Evolutionary conservation across 2,113 vertebrate genomes (phyloP).

Genomic region (Colistium nudipinnis): DNA sequence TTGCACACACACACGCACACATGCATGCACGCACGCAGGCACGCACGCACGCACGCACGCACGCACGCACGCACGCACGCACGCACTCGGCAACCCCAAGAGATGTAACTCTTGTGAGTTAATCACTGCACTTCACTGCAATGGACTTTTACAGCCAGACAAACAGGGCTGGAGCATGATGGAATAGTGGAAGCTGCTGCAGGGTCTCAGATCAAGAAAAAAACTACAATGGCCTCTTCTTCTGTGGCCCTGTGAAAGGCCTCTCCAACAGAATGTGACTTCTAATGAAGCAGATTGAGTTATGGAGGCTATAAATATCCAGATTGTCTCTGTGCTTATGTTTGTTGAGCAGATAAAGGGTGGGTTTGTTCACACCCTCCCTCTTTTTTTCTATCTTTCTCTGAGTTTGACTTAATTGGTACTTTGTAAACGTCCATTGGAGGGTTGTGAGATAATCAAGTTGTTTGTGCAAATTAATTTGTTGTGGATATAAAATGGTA

Average conservation of each 20-base stretch:
- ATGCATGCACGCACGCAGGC: conserved; percentile 2
- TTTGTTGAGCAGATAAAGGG: conserved; percentile 12
- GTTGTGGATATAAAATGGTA: not conserved
- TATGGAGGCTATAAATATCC: conserved; percentile 51
- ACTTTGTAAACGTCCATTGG: not conserved
- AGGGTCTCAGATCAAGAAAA: conserved; percentile 23
- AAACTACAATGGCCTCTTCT: conserved; percentile 30
- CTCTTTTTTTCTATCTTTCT: not conserved
- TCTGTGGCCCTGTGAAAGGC: conserved; percentile 10
- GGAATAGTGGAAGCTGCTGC: conserved; percentile 11
- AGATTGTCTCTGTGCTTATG: conserved; percentile 27
- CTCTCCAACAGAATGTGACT: conserved; percentile 31
- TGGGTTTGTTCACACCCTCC: conserved; percentile 17
- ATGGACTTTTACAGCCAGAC: conserved; percentile 15
- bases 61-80: not conserved
- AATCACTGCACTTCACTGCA: conserved; percentile 3
- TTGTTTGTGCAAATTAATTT: not conserved
- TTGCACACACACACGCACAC: not conserved
- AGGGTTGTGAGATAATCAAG: not conserved
- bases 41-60: not conserved
- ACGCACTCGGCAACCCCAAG: conserved; percentile 1
- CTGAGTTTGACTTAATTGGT: not conserved
- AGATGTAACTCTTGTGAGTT: conserved; percentile 33
- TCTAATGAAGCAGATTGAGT: conserved; percentile 52
- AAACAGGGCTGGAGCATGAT: conserved; percentile 5